Base-by-base conservation (phyloP, 2,888 invertebrate genomes). In the Helleia helle region DNA sequence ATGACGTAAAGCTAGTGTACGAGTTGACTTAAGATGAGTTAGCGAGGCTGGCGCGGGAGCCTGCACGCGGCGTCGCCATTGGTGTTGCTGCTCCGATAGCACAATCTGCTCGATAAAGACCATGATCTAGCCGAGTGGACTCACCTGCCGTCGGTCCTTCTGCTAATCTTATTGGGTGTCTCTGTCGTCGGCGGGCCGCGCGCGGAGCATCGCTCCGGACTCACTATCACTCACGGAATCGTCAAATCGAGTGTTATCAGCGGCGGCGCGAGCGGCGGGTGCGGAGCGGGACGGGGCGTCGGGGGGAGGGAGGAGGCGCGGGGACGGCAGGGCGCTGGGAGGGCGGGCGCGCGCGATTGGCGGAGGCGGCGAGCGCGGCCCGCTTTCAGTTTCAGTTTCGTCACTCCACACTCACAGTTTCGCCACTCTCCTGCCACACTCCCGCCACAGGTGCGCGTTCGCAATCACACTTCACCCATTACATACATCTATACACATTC, bases 161-260 rank as follows among this genome's bases (percentile, higher is more conserved):
- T n/a, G 11, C 37, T 27, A 9, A 27, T 13, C 13, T 36, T 24
- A 24, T 22, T 12, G n/a, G 18, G 24, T 31, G 12, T 26, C 39
- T 37, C 11, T 40, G 38, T 25, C 29, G 27, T 44, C 38, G 28
- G 27, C 11, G 39, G 22, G 34, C 36, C 42, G 41, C 42, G 50
- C 48, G 46, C 34, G 36, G 36, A 48, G 47, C 55, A 50, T 54
- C 47, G 53, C 54, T 34, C 40, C 48, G 48, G 31, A 48, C 46
- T 48, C 57, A 54, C 56, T 52, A 56, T 56, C 56, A 55, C 55
- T 52, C 55, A 49, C 52, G 48, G 51, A 49, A 49, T 56, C 52
- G 48, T 44, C 50, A 42, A 48, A 50, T 46, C 47, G 51, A 52
- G 47, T 50, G 55, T 48, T 55, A 54, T 54, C 55, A 38, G 44